Conservation (phyloP, 2,888 invertebrate genomes). For the Heteromurus nitidus region DNA sequence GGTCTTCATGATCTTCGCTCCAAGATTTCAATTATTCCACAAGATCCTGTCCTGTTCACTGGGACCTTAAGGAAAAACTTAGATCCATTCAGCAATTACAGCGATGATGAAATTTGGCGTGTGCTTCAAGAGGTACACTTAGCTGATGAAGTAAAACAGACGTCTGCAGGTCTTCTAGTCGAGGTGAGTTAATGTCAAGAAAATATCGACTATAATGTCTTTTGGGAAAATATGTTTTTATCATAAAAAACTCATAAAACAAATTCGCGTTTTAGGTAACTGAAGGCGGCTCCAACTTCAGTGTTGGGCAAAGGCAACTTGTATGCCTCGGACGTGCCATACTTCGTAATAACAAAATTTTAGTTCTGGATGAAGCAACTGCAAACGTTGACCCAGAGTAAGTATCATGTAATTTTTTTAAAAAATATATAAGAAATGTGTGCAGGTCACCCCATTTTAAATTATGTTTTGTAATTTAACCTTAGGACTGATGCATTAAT, state of each 20-base stretch:
- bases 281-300: conserved; percentile 71
- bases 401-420: conserved; percentile 76
- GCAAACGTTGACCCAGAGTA: conserved; percentile 93
- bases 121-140: conserved; percentile 85
- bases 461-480: conserved; percentile 12
- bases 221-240: too few relatives aligned
- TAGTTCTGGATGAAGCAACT: conserved; percentile 95
- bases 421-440: too few relatives aligned
- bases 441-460: neutral
- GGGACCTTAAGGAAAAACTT: conserved; percentile 88
- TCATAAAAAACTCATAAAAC: too few relatives aligned
- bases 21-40: conserved; percentile 93
- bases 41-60: conserved; percentile 91
- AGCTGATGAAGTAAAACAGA: conserved; percentile 79
- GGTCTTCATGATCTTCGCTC: conserved; percentile 83
- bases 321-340: conserved; percentile 79
- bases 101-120: conserved; percentile 87
- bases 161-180: conserved; percentile 82
- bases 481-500: conserved; percentile 90
- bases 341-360: conserved; percentile 86
- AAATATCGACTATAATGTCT: too few relatives aligned
- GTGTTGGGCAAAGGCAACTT: conserved; percentile 68
- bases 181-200: too few relatives aligned
- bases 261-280: conserved; percentile 59
- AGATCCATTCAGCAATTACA: conserved; percentile 89